Evolutionary conservation across 2,113 vertebrate genomes (phyloP), one percentile per base, ranked within the genome.

Genomic region (Struthidea cinerea): DNA sequence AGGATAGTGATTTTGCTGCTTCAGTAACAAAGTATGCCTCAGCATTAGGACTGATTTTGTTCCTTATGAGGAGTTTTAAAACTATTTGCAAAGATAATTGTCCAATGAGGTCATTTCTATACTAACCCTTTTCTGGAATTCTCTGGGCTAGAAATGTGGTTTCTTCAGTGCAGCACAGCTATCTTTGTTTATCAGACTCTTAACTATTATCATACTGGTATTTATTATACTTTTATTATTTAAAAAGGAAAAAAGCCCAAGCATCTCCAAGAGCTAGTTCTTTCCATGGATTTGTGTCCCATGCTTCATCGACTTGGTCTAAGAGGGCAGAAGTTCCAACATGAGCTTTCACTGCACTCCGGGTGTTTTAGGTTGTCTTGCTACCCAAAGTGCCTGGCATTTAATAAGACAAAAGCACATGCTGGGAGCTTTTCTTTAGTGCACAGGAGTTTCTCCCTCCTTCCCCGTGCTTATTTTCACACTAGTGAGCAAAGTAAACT

Each of bases 401-500:
- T 69, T 33, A 50, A 1, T 47, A 46, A 55, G 37, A 65, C 1
- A 9, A 0, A 1, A 84, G 16, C 2, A 0, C 49, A 22, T 7
- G 22, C 53, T 44, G n/a, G 15, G 76, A 92, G 9, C 33, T 44
- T 82, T 60, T 67, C 37, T 50, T 89, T 53, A 23, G 23, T 11
- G 24, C 47, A 33, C 5, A 2, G 0, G 0, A 30, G n/a, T 37
- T 87, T 65, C 41, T 86, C 41, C 16, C 44, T 90, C 53, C 24
- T 79, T 83, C 37, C 39, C 37, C 11, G 17, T 0, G 0, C 22
- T 30, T 77, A 68, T 18, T 92, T 79, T 76, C 50, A 80, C 17
- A 30, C 26, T 30, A 16, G 26, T 46, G 28, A 67, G 17, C 1
- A 2, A 86, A 92, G 74, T 44, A 33, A 37, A 89, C 55, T 69